Percentiles rank a stretch among this genome's conserved stretches.
phyloP scores from a whole-genome alignment of 2,888 invertebrate genomes.

The Ligdia adustata region DNA sequence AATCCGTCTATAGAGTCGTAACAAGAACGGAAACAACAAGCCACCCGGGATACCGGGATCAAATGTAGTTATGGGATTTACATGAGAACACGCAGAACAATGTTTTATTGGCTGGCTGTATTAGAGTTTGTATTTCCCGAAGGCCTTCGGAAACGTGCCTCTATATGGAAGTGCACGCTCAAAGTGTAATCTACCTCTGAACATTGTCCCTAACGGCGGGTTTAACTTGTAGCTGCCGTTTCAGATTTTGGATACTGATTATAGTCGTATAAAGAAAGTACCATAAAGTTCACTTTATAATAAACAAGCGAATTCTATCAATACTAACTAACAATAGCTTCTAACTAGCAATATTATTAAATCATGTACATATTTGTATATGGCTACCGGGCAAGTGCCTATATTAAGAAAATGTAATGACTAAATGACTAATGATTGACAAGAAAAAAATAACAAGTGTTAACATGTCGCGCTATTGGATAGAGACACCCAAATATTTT shows the following conservation, averaged over 20 bases:
- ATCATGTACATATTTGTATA: too few relatives aligned
- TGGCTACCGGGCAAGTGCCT: too few relatives aligned
- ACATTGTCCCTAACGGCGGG: conserved; percentile 24
- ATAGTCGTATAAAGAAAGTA: too few relatives aligned
- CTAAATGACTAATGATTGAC: too few relatives aligned
- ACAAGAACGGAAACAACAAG: conserved; percentile 51
- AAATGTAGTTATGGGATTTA: conserved; percentile 71
- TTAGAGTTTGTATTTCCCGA: conserved; percentile 74
- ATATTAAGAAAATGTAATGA: too few relatives aligned
- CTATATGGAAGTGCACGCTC: conserved; percentile 56
- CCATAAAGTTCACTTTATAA: too few relatives aligned
- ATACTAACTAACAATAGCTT: too few relatives aligned
- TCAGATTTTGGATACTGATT: too few relatives aligned
- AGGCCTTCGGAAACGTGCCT: conserved; percentile 56
- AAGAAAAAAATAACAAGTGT: too few relatives aligned
- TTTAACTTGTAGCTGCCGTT: conserved; percentile 15
- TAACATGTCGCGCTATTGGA: too few relatives aligned
- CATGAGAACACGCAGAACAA: conserved; percentile 69
- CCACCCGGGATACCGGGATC: conserved; percentile 56
- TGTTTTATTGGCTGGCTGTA: conserved; percentile 66
- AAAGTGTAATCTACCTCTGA: conserved; percentile 43
- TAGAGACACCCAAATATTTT: neutral
- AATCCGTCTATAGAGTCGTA: conserved; percentile 9
- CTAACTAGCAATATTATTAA: too few relatives aligned
- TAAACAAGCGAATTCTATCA: too few relatives aligned